Conservation (phyloP, 2,888 invertebrate species). For the Eupithecia subumbrata region DNA sequence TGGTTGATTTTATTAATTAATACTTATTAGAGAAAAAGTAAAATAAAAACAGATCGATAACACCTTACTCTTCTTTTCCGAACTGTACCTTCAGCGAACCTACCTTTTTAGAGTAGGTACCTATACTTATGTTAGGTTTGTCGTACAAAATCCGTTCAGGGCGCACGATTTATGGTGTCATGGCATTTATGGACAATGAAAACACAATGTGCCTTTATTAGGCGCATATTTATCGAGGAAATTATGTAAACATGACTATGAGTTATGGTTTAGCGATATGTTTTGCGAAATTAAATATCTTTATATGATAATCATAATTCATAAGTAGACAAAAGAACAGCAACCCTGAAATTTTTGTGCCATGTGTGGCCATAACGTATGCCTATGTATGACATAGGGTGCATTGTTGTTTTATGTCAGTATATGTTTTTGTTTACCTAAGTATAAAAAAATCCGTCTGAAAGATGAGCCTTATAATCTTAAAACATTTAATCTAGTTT, state of each 20-base stretch:
- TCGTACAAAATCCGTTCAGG: constrained; percentile 66
- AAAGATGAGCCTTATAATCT: too few relatives aligned
- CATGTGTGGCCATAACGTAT: too few relatives aligned
- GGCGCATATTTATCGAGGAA: neutral
- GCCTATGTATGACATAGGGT: too few relatives aligned
- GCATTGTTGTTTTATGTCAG: too few relatives aligned
- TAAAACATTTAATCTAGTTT: too few relatives aligned
- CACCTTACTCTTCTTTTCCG: constrained; percentile 17
- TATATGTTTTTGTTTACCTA: too few relatives aligned
- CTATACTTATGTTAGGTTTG: constrained; percentile 23
- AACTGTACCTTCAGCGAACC: constrained; percentile 43
- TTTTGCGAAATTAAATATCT: neutral
- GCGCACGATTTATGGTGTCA: constrained; percentile 72
- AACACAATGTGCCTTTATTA: constrained; percentile 7
- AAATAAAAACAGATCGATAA: neutral
- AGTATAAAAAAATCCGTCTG: too few relatives aligned
- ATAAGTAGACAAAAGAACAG: neutral
- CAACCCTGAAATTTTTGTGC: neutral
- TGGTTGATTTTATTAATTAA: too few relatives aligned
- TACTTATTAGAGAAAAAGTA: too few relatives aligned
- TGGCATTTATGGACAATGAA: constrained; percentile 66
- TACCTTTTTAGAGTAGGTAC: neutral
- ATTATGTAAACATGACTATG: constrained; percentile 2
- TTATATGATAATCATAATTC: too few relatives aligned
- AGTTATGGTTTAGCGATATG: neutral